These are phyloP conservation scores for Chloroceryle inda DNA, from an alignment of 2,797 vertebrate genomes.

Conservation along the genomic window DNA sequence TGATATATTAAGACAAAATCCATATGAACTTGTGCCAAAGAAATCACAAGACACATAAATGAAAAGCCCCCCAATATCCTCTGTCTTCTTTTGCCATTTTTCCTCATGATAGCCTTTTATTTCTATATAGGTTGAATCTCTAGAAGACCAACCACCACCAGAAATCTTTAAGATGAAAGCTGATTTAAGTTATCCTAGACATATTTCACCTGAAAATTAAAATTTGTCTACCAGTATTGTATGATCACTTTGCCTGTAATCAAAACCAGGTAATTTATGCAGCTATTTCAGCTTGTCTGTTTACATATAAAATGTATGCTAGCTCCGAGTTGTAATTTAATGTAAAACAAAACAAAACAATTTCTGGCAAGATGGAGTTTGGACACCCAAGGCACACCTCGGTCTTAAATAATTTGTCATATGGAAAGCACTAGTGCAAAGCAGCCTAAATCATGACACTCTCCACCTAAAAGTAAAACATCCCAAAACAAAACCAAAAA, in stretches of 20 bases:
- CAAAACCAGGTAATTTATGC: slow-evolving; percentile 1
- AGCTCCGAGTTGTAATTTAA: slow-evolving; percentile 26
- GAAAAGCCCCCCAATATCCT: background rate
- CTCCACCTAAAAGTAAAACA: slow-evolving; percentile 13
- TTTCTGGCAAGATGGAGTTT: slow-evolving; percentile 24
- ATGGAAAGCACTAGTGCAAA: background rate
- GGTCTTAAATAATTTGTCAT: background rate
- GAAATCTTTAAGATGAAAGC: slow-evolving; percentile 1
- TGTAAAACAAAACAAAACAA: slow-evolving; percentile 45
- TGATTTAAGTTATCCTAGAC: background rate
- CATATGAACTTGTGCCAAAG: slow-evolving; percentile 36
- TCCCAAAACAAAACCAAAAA: background rate
- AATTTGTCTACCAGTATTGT: background rate
- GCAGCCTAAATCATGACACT: background rate
- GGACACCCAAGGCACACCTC: background rate
- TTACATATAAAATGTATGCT: background rate
- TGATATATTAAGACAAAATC: slow-evolving; percentile 47
- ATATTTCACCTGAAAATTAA: slow-evolving; percentile 23
- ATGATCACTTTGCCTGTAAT: background rate
- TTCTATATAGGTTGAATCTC: slow-evolving; percentile 8
- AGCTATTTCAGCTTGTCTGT: background rate
- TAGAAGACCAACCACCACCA: background rate
- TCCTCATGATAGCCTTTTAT: background rate
- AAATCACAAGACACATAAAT: slow-evolving; percentile 50
- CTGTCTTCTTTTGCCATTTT: slow-evolving; percentile 8